Conservation (phyloP, 2,888 invertebrate genomes). For the Amphipoea lucens region DNA sequence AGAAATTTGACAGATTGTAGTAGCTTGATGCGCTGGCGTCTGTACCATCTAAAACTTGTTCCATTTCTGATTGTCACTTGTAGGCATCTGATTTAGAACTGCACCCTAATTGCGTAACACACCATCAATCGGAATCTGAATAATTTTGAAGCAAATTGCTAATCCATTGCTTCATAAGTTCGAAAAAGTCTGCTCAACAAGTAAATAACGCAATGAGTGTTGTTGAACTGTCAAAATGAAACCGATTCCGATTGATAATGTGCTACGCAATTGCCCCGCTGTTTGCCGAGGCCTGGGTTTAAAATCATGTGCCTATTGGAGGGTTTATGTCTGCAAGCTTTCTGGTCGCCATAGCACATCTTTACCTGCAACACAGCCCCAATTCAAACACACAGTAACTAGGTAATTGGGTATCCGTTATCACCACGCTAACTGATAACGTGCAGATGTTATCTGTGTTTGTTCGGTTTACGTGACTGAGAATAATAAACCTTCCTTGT, state of each 20-base stretch:
- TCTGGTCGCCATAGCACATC: slow-evolving; percentile 8
- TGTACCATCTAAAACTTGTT: too few species aligned
- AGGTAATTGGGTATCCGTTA: slow-evolving; percentile 77
- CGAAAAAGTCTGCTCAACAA: too few species aligned
- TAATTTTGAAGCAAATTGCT: too few species aligned
- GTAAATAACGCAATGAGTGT: too few species aligned
- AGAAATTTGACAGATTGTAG: too few species aligned
- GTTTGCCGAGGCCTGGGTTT: not conserved
- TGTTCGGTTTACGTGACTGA: slow-evolving; percentile 31
- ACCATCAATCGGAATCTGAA: too few species aligned
- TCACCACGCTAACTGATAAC: slow-evolving; percentile 68
- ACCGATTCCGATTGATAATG: too few species aligned
- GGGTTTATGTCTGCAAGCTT: not conserved
- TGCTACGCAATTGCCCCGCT: too few species aligned
- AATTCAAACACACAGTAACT: slow-evolving; percentile 68
- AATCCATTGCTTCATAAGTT: too few species aligned
- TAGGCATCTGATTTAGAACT: not conserved
- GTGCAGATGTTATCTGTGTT: slow-evolving; percentile 54
- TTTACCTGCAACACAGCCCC: slow-evolving; percentile 25
- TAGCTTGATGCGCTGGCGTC: too few species aligned
- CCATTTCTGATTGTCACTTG: too few species aligned
- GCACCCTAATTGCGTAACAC: not conserved
- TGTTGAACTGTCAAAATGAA: too few species aligned
- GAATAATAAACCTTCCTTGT: slow-evolving; percentile 51
- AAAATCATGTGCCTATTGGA: not conserved